Percentiles rank a stretch among this genome's conserved stretches.
Conservation (phyloP, 2,888 invertebrate species). For the Drosophila lacicola region DNA sequence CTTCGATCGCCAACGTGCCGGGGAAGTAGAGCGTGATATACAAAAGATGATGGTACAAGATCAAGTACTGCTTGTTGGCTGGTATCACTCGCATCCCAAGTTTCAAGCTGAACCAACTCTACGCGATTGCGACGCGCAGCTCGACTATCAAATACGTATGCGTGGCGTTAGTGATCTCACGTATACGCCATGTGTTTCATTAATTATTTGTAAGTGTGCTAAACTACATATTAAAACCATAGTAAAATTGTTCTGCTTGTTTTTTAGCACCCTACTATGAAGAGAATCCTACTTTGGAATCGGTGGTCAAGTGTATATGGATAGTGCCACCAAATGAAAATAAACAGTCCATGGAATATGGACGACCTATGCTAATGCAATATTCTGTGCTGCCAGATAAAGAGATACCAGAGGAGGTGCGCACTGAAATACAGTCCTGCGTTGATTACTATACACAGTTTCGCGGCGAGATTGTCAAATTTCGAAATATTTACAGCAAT, state of each 20-base stretch:
- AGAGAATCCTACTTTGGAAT: constrained; percentile 92
- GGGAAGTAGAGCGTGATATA: constrained; percentile 92
- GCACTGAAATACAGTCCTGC: constrained; percentile 94
- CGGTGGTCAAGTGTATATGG: constrained; percentile 95
- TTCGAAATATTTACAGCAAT: constrained; percentile 85
- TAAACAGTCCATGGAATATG: constrained; percentile 93
- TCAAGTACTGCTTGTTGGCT: constrained; percentile 93
- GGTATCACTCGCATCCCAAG: constrained; percentile 98
- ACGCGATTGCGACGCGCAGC: constrained; percentile 95
- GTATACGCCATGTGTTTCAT: constrained; percentile 96
- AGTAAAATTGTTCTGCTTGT: neutral
- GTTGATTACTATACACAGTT: constrained; percentile 92
- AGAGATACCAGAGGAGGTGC: constrained; percentile 91
- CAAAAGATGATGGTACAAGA: constrained; percentile 93
- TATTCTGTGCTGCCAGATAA: constrained; percentile 94
- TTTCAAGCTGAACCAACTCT: constrained; percentile 94
- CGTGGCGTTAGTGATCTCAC: constrained; percentile 95
- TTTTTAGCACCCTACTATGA: constrained; percentile 92
- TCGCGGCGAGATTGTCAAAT: constrained; percentile 89
- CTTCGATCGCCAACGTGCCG: constrained; percentile 91
- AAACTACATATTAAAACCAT: neutral
- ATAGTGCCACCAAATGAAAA: constrained; percentile 98
- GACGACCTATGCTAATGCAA: constrained; percentile 95
- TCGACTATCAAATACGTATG: constrained; percentile 98
- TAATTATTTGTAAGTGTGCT: constrained; percentile 92